Percentiles rank a stretch among this genome's conserved stretches.
Conservation (phyloP, 1,140 invertebrate genomes). For the Hydropsyche tenuis region DNA sequence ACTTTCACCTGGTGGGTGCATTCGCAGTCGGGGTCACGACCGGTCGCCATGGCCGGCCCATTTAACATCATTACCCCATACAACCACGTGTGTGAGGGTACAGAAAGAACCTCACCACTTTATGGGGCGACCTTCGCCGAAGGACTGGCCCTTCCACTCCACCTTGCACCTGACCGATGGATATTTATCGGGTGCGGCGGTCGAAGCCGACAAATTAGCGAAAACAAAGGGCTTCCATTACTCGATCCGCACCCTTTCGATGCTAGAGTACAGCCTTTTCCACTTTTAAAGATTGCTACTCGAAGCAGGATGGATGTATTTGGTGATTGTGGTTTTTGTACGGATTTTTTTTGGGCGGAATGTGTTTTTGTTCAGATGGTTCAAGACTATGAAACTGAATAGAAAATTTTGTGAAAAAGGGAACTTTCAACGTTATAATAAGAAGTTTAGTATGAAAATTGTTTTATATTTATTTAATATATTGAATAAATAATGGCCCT, state of each 20-base stretch:
- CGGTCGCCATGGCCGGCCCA: constrained; percentile 15
- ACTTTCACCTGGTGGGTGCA: constrained; percentile 11
- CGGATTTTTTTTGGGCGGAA: too few species aligned
- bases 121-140: not conserved
- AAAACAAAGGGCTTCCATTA: constrained; percentile 33
- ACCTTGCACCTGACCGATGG: constrained; percentile 11
- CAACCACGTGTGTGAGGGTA: not conserved
- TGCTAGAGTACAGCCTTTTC: not conserved
- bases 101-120: too few species aligned
- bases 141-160: constrained; percentile 5
- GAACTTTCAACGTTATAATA: too few species aligned
- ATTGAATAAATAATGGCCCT: too few species aligned
- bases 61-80: constrained; percentile 37
- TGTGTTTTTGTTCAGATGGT: too few species aligned
- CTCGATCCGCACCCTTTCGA: not conserved
- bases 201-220: constrained; percentile 32
- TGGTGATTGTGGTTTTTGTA: too few species aligned
- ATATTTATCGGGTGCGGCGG: constrained; percentile 36
- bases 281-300: not conserved
- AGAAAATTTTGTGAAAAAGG: too few species aligned
- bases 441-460: too few species aligned
- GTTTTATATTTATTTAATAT: too few species aligned
- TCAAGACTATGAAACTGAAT: too few species aligned
- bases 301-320: too few species aligned
- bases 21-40: constrained; percentile 19